phyloP scores from a whole-genome alignment of 2,888 invertebrate species.

The Agriopis marginaria region DNA sequence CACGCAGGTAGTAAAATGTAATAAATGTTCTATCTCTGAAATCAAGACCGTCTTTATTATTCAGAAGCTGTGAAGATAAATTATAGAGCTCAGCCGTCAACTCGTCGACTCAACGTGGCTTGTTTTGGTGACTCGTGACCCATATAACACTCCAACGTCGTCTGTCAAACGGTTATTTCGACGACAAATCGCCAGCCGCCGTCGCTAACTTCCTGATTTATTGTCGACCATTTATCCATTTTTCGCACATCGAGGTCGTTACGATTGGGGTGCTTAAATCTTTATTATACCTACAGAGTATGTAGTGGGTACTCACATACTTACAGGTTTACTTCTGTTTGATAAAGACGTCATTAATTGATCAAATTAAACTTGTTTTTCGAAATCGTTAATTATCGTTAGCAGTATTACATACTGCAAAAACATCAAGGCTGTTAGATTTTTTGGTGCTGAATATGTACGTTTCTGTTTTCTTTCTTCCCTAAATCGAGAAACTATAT shows the following conservation, averaged over 20 bases:
- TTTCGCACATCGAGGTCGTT: slow-evolving; percentile 43
- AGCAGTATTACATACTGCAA: too few relatives aligned
- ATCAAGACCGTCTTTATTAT: slow-evolving; percentile 53
- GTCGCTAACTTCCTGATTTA: slow-evolving; percentile 74
- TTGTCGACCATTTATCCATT: slow-evolving; percentile 67
- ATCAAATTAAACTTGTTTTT: too few relatives aligned
- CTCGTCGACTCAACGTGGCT: slow-evolving; percentile 36
- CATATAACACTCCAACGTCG: slow-evolving; percentile 57
- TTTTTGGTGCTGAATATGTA: too few relatives aligned
- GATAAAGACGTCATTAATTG: too few relatives aligned
- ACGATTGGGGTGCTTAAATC: slow-evolving; percentile 30
- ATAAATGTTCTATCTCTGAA: slow-evolving; percentile 39
- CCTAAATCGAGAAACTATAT: too few relatives aligned
- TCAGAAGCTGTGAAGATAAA: slow-evolving; percentile 56
- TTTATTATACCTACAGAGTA: slow-evolving; percentile 23
- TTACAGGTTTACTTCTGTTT: too few relatives aligned
- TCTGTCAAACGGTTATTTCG: slow-evolving; percentile 66
- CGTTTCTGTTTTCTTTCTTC: too few relatives aligned
- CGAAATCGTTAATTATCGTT: too few relatives aligned
- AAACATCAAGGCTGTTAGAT: too few relatives aligned
- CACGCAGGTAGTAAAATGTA: slow-evolving; percentile 36
- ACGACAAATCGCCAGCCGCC: slow-evolving; percentile 67
- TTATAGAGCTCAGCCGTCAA: slow-evolving; percentile 44
- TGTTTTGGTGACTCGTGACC: slow-evolving; percentile 58
- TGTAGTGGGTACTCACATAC: not conserved